Base-by-base conservation (phyloP, 2,888 invertebrate genomes). In the Chironomus riparius region DNA sequence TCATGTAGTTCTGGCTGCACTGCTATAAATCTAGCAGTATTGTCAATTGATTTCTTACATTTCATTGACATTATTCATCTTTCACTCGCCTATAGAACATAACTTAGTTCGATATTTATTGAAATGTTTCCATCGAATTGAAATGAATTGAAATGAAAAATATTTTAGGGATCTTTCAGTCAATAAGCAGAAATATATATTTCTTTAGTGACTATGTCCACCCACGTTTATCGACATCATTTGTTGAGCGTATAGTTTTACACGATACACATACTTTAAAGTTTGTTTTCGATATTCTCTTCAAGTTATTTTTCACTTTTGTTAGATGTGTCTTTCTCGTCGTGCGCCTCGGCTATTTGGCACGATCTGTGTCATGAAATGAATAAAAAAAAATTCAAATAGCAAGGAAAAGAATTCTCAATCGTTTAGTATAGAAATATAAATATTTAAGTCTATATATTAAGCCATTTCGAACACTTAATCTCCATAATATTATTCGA, bases 391-490 rank as follows among this genome's bases (percentile, higher is more conserved):
- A 28, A 21, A 21, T 22, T 21, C 21, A 65, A 24, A 65, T 65
- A n/a, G 65, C 21, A 24, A 65, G 22, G 21, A 65, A 24, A 24
- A 24, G 21, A 24, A 65, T 21, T 21, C 24, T 22, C 22, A 22
- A 24, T 24, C 18, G 21, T 24, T 65, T 65, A 18, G 21, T 24
- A 65, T 24, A 65, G 21, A 65, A 22, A 65, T 24, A 65, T 65
- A 65, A 21, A 18, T 56, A 56, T 56, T 56, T 56, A 56, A 72
- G 72, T 72, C 72, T 28, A 70, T 70, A 70, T 56, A 71, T 71
- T 71, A 71, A 71, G 71, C 71, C 71, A 74, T 74, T 74, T 68
- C 68, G 68, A 69, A 69, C 76, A 76, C 76, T 76, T 76, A 76
- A 76, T 76, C 76, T 69, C 76, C 76, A 76, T 69, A 76, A 74